phyloP scores from a whole-genome alignment of 35 echinoderm and acorn worm species.

The Heliocidaris erythrogramma region DNA sequence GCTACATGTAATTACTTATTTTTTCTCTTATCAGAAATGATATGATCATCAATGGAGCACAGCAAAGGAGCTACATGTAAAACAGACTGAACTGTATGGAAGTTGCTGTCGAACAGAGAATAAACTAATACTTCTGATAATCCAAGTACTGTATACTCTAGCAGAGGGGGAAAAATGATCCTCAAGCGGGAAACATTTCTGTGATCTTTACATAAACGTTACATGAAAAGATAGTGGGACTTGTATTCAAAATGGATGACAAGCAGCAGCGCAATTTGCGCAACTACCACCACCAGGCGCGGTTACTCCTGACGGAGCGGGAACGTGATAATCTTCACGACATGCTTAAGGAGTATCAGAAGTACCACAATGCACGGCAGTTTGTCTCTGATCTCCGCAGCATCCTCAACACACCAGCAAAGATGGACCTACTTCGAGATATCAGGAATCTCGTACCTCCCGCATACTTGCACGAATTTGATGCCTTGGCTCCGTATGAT shows the following conservation, averaged over 20 bases:
- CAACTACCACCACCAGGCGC: constrained; percentile 73
- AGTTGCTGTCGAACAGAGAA: neutral
- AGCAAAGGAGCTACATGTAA: neutral
- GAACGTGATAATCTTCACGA: constrained; percentile 91
- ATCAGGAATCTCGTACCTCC: constrained; percentile 76
- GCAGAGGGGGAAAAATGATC: neutral
- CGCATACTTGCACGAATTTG: constrained; percentile 65
- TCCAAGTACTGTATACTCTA: neutral
- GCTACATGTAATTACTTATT: too few relatives aligned
- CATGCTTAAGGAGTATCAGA: constrained; percentile 90
- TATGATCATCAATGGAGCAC: neutral
- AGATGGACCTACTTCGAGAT: constrained; percentile 85
- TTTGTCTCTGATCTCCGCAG: constrained; percentile 47
- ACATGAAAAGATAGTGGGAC: neutral
- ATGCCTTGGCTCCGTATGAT: constrained; percentile 78
- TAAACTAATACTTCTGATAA: neutral
- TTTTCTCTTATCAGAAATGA: neutral
- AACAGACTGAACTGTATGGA: neutral
- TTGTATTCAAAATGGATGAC: constrained; percentile 44
- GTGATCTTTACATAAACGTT: neutral
- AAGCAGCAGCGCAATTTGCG: constrained; percentile 78
- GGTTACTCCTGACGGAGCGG: constrained; percentile 67
- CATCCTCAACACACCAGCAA: constrained; percentile 81
- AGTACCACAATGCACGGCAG: constrained; percentile 47
- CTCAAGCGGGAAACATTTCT: neutral